A percentile compares a stretch with the other conserved stretches of the same genome.
Conservation (phyloP, 2,888 invertebrate species). For the Dioctria linearis region DNA sequence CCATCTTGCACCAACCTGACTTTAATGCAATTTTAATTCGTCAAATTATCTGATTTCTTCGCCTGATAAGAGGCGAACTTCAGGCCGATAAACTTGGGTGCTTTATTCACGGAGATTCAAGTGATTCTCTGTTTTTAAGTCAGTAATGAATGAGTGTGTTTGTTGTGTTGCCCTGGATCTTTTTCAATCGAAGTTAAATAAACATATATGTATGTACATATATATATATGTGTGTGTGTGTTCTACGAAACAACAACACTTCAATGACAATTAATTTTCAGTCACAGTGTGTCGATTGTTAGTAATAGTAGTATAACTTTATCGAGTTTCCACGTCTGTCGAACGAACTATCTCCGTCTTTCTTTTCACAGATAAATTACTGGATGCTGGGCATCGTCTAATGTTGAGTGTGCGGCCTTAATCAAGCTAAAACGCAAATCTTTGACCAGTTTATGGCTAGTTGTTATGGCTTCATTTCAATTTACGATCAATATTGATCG, state of each 20-base stretch:
- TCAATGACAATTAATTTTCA: slow-evolving; percentile 22
- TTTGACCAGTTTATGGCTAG: slow-evolving; percentile 38
- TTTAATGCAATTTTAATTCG: slow-evolving; percentile 53
- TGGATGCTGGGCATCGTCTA: neutral
- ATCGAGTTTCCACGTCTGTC: neutral
- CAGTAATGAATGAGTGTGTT: neutral
- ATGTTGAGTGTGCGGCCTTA: neutral
- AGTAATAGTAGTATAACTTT: neutral
- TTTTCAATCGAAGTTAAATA: neutral
- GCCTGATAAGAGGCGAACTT: slow-evolving; percentile 37
- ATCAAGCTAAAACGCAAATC: slow-evolving; percentile 25
- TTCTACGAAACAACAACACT: neutral
- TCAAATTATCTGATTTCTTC: slow-evolving; percentile 53
- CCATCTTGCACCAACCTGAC: slow-evolving; percentile 39
- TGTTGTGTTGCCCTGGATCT: slow-evolving; percentile 8
- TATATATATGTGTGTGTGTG: too few species aligned
- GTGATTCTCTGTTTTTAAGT: neutral
- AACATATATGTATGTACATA: too few species aligned
- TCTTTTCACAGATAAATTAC: too few species aligned
- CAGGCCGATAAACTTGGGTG: slow-evolving; percentile 15
- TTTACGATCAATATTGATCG: slow-evolving; percentile 50
- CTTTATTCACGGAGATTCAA: slow-evolving; percentile 10
- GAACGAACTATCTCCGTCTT: neutral
- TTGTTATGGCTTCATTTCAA: slow-evolving; percentile 53
- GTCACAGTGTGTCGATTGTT: slow-evolving; percentile 37